Evolutionary conservation across 2,113 vertebrate genomes (phyloP).

Genomic region (Megalops atlanticus): DNA sequence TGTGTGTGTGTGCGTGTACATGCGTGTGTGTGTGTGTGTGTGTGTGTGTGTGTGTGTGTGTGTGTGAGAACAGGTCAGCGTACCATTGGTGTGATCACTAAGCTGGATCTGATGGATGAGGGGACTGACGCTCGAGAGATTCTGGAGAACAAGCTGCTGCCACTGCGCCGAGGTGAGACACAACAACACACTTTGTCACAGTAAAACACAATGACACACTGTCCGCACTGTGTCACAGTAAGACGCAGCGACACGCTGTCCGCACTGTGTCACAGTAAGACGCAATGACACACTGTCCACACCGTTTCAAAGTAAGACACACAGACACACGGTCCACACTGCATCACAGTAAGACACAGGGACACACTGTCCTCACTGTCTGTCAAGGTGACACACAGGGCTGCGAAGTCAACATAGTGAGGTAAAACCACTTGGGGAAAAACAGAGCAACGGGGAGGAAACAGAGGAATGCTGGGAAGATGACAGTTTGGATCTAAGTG

Average conservation of each 20-base stretch:
- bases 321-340: too few species aligned
- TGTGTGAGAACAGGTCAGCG: slow-evolving; percentile 74
- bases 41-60: not conserved
- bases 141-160: slow-evolving; percentile 94
- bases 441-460: too few species aligned
- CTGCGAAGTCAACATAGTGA: too few species aligned
- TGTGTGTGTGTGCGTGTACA: slow-evolving; percentile 18
- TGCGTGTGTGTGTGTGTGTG: slow-evolving; percentile 4
- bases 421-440: too few species aligned
- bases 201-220: not conserved
- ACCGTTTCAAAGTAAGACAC: too few species aligned
- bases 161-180: slow-evolving; percentile 85
- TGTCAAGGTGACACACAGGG: too few species aligned
- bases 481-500: too few species aligned
- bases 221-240: not conserved
- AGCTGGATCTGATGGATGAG: slow-evolving; percentile 98
- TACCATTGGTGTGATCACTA: slow-evolving; percentile 98
- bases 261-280: not conserved
- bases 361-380: too few species aligned
- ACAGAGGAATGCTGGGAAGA: too few species aligned
- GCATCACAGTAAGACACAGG: too few species aligned
- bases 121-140: slow-evolving; percentile 95
- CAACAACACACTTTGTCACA: not conserved
- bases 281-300: too few species aligned
- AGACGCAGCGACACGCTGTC: not conserved